phyloP scores from a whole-genome alignment of 1,140 invertebrate genomes.

The Radopholus similis region DNA sequence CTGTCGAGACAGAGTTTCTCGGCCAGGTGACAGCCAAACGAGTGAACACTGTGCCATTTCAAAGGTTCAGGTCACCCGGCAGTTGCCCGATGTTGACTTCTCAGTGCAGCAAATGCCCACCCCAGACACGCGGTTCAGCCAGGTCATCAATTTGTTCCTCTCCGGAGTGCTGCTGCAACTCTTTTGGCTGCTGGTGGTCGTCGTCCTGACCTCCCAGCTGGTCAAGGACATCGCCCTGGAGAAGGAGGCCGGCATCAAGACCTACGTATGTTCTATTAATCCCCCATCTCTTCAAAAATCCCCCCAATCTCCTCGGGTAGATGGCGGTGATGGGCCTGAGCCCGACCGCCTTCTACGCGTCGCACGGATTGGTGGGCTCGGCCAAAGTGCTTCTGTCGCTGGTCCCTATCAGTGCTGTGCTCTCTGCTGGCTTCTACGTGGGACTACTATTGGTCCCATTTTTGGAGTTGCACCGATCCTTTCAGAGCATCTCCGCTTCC shows the following conservation, averaged over 20 bases:
- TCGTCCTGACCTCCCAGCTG: background rate
- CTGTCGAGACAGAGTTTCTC: too few relatives aligned
- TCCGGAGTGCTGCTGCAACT: slow-evolving; percentile 31
- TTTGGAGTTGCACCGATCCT: too few relatives aligned
- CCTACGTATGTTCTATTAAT: background rate
- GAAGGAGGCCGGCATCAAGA: slow-evolving; percentile 48
- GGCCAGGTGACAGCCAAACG: too few relatives aligned
- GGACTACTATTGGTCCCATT: background rate
- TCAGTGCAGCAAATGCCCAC: slow-evolving; percentile 37
- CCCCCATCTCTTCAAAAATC: background rate
- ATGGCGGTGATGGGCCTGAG: slow-evolving; percentile 49
- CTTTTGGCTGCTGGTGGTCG: background rate
- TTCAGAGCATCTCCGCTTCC: slow-evolving; percentile 10
- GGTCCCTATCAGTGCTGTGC: background rate
- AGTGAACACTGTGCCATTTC: too few relatives aligned
- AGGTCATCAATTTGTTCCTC: slow-evolving; percentile 8
- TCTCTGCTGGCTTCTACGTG: background rate
- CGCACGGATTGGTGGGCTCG: slow-evolving; percentile 39
- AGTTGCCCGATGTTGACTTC: slow-evolving; percentile 20
- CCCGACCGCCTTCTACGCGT: slow-evolving; percentile 40
- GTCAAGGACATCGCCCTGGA: slow-evolving; percentile 41
- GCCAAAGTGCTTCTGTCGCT: slow-evolving; percentile 28
- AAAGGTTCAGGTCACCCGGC: background rate
- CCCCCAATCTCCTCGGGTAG: slow-evolving; percentile 19
- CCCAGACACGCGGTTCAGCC: background rate